These are phyloP conservation scores for Zaprionus inermis DNA, from an alignment of 1,140 invertebrate species.

Conservation along the genomic window DNA sequence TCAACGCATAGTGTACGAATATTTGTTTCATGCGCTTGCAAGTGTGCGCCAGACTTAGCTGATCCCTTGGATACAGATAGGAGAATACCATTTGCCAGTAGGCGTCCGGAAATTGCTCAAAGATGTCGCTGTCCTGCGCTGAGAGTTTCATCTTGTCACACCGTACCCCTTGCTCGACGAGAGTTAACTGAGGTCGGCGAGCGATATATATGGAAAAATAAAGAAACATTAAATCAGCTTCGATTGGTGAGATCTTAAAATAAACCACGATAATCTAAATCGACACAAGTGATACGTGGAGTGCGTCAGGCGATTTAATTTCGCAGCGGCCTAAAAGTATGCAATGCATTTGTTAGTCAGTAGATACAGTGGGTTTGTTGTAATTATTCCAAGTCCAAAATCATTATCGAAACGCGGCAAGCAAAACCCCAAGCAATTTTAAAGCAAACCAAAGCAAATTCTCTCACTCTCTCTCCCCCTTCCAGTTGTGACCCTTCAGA, in stretches of 20 bases:
- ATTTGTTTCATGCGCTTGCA: neutral
- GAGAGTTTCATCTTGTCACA: conserved; percentile 23
- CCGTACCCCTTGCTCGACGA: neutral
- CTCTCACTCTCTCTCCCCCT: neutral
- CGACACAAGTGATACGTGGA: neutral
- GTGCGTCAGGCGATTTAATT: neutral
- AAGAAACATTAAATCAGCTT: neutral
- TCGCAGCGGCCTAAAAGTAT: neutral
- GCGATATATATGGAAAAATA: neutral
- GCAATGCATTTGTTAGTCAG: neutral
- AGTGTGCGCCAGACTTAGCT: neutral
- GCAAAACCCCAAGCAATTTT: neutral
- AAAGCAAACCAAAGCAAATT: neutral
- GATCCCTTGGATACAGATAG: neutral
- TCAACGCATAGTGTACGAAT: neutral
- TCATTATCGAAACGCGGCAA: too few relatives aligned
- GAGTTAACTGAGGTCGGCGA: neutral
- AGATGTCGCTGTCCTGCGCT: neutral
- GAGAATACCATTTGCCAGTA: neutral
- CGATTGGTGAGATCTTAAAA: neutral
- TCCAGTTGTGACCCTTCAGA: conserved; percentile 1
- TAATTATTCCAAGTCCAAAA: too few relatives aligned
- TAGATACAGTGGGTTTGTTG: too few relatives aligned
- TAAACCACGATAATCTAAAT: neutral
- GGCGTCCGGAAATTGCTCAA: neutral